Percentiles rank a stretch among this genome's conserved stretches.
Conservation (phyloP, 2,888 invertebrate species). For the Caenorhabditis sp. region DNA sequence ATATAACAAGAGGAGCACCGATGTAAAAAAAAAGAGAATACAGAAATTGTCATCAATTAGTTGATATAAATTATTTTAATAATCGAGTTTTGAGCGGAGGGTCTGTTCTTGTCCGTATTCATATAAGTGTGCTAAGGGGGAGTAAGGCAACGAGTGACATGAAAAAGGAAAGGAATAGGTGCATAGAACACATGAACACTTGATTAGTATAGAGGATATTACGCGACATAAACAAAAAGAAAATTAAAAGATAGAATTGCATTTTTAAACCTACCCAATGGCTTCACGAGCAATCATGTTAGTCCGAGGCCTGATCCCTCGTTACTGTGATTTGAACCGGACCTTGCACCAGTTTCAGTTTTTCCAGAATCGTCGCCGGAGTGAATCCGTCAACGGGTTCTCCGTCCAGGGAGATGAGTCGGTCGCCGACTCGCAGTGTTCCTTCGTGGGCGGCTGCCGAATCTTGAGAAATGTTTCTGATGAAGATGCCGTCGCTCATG, state of each 20-base stretch:
- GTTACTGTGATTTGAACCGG: conserved; percentile 70
- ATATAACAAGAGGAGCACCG: conserved; percentile 46
- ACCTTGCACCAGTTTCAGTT: conserved; percentile 73
- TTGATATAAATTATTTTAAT: conserved; percentile 10
- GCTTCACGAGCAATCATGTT: conserved; percentile 17
- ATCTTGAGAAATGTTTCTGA: conserved; percentile 73
- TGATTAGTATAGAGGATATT: conserved; percentile 15
- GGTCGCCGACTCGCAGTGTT: conserved; percentile 63
- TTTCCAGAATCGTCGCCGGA: conserved; percentile 73
- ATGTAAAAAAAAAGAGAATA: conserved; percentile 11
- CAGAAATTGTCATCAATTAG: conserved; percentile 26
- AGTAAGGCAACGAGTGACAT: conserved; percentile 43
- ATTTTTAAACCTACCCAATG: background rate
- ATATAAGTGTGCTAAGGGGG: conserved; percentile 34
- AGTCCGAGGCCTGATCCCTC: conserved; percentile 47
- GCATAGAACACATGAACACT: conserved; percentile 11
- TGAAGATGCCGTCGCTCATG: conserved; percentile 76
- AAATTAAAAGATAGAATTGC: background rate
- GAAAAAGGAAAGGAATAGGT: conserved; percentile 19
- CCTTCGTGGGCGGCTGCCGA: conserved; percentile 72
- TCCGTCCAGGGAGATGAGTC: conserved; percentile 70
- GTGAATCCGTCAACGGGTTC: conserved; percentile 70
- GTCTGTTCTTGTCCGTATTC: conserved; percentile 31
- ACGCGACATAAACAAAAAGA: background rate
- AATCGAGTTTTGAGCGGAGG: conserved; percentile 27